phyloP scores from a whole-genome alignment of 2,888 invertebrate genomes.

The Drosophila mettleri region DNA sequence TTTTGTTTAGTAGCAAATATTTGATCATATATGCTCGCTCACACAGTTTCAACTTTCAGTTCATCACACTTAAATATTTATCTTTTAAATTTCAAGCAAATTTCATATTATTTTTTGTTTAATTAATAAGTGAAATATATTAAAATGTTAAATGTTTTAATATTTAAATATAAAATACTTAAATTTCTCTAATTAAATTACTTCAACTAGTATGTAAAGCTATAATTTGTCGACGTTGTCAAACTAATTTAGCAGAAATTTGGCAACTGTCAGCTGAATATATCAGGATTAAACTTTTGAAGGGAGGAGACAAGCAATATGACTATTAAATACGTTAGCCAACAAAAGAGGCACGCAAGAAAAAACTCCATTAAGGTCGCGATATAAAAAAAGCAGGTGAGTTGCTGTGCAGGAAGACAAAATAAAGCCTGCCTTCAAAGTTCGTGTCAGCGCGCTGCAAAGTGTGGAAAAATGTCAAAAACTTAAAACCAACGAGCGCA shows the following conservation, averaged over 20 bases:
- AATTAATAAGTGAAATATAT: too few relatives aligned
- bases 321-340: not conserved
- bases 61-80: not conserved
- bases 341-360: conserved; percentile 3
- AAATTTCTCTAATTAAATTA: not conserved
- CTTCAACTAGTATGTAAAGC: not conserved
- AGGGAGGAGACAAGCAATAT: not conserved
- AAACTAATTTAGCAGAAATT: not conserved
- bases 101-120: too few relatives aligned
- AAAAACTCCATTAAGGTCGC: conserved; percentile 2
- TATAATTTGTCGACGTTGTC: not conserved
- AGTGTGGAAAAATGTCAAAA: not conserved
- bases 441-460: conserved; percentile 3
- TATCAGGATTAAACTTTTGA: not conserved
- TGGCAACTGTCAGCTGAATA: not conserved
- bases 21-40: too few relatives aligned
- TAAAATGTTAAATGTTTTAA: too few relatives aligned
- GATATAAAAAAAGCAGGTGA: not conserved
- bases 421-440: conserved; percentile 9
- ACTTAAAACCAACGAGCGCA: not conserved
- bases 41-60: not conserved
- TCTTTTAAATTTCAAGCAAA: not conserved
- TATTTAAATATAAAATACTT: not conserved
- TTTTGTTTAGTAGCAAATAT: too few relatives aligned
- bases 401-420: not conserved